Evolutionary conservation across 2,888 invertebrate genomes (phyloP), one percentile per base, ranked within the genome.

Genomic region (Drosophila borealis): DNA sequence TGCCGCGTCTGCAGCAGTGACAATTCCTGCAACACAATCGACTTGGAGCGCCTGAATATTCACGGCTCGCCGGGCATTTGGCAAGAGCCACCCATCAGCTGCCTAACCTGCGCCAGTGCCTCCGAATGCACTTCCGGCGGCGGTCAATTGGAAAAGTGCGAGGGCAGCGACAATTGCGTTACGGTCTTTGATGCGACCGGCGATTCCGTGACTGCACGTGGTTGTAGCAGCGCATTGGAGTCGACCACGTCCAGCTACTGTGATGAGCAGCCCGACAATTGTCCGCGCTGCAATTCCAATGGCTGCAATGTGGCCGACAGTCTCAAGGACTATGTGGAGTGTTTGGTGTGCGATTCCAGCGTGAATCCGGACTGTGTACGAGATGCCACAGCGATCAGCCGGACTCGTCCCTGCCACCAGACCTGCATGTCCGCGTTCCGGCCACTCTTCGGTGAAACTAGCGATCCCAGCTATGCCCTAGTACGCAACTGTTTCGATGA

Each of bases 211-310:
- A 78, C 71, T 4, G 72, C 89, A 6, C 88, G 91, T 8, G 90
- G 90, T 4, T 91, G 91, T 63, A 84, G 79, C 5, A 71, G 79
- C 17, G n/a, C 34, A 0, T 8, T 65, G 3, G 81, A 89, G 0
- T 13, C 61, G 2, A 65, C 69, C 2, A 64, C 56, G 1, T 50
- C 67, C 8, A 45, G 8, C 3, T 87, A 81, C 25, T 92, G 92
- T 44, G 83, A 86, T 0, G 49, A n/a, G 1, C 71, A 85, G 33
- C 70, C 78, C 0, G 68, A 71, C 0, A 80, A 71, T 3, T 92
- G 92, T 57, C 83, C 84, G 1, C 85, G 84, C 29, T 92, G 92
- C 59, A 91, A 90, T 39, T 92, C 92, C 6, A 92, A 91, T 41
- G 87, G 83, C 33, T 92, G 92, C 70, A 92, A 92, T 57, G 51